Conservation (phyloP, 2,888 invertebrate genomes). For the Argyresthia albistria region DNA sequence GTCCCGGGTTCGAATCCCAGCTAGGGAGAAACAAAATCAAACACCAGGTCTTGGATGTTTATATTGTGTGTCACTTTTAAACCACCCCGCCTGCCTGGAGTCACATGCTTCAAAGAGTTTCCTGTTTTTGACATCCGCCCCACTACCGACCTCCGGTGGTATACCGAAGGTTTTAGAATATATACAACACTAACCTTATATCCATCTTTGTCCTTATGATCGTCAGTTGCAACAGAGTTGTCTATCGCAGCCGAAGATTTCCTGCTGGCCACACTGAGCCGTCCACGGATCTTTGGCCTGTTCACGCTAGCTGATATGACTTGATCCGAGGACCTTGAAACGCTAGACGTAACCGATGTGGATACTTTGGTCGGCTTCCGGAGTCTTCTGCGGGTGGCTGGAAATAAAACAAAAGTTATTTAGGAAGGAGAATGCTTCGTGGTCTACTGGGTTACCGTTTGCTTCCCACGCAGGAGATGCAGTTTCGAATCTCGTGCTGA, state of each 20-base stretch:
- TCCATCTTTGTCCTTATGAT: constrained; percentile 79
- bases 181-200: constrained; percentile 68
- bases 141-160: too few relatives aligned
- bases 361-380: constrained; percentile 73
- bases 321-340: constrained; percentile 71
- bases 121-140: too few relatives aligned
- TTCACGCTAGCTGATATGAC: constrained; percentile 71
- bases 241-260: constrained; percentile 68
- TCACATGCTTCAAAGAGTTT: too few relatives aligned
- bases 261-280: constrained; percentile 71
- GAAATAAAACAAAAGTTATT: constrained; percentile 14
- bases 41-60: too few relatives aligned
- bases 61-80: too few relatives aligned
- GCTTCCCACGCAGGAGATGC: too few relatives aligned
- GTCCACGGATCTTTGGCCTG: constrained; percentile 75
- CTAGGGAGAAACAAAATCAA: too few relatives aligned
- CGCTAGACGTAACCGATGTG: constrained; percentile 75
- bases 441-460: not conserved
- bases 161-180: too few relatives aligned
- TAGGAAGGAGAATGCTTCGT: not conserved
- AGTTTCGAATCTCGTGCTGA: too few relatives aligned
- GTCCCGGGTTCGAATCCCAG: too few relatives aligned
- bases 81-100: too few relatives aligned
- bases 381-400: constrained; percentile 78
- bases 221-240: constrained; percentile 69